Base-by-base conservation (phyloP, 2,113 vertebrate genomes). In the Sinocyclocheilus rhinocerous region DNA sequence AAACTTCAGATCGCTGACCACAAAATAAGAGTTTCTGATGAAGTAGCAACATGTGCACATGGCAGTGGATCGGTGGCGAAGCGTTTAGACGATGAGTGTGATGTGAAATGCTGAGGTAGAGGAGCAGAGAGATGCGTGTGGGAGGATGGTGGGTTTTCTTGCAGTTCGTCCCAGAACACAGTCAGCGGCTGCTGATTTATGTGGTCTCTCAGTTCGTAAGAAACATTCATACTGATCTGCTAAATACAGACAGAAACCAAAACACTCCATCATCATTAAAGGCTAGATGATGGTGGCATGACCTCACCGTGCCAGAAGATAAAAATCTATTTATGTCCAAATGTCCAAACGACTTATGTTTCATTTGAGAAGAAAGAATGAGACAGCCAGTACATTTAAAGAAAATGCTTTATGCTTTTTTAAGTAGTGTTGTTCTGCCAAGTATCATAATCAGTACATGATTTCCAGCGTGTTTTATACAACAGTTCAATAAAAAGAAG, bases 201-300 rank as follows among this genome's bases (percentile, higher is more conserved):
- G 63, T 82, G 80, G 63, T 69, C 24, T 77, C 24, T 77, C 15
- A 22, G 24, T 36, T 52, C 0, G 9, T 82, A 69, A 50, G 20
- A 20, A 82, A 70, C 42, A 52, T 24, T 33, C 24, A 67, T 82
- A 61, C 36, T 67, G 63, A 82, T 82, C 61, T 29, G 80, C 80
- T 82, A 70, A 82, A 70, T 70, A 12, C 63, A 69, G 80, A 26
- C 80, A 10, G 80, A 82, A 69, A 50, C 55, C 59, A 29, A 82
- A 70, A n/a, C 42, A 13, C 80, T 70, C 16, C 11, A 50, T 82
- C 80, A 70, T 82, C 80, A 13, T 82, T 82, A 48, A 67, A 50
- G 22, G 24, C 10, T 12, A 22, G 24, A 70, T 69, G 63, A 69
- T 33, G 63, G 16, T 81, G 78, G 78, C 57, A 22, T 52, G 42